These are phyloP conservation scores for Ondatra zibethicus DNA, from an alignment of 2,113 vertebrate genomes.

Conservation along the genomic window DNA sequence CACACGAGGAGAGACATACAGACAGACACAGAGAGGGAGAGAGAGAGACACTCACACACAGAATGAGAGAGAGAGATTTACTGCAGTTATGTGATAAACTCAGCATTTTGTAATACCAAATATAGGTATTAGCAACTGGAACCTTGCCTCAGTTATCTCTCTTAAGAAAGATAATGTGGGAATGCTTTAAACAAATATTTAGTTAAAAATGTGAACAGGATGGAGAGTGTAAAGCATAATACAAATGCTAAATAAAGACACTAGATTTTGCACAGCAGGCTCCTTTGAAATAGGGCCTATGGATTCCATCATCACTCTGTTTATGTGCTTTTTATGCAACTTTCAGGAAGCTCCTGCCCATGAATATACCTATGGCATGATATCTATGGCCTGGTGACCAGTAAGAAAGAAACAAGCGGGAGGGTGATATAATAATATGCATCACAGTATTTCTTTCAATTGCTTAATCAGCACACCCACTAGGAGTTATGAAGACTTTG, in stretches of 20 bases:
- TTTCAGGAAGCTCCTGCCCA: slow-evolving; percentile 50
- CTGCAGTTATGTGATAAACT: slow-evolving; percentile 57
- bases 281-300: slow-evolving; percentile 77
- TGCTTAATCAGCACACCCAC: background rate
- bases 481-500: background rate
- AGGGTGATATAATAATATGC: background rate
- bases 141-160: slow-evolving; percentile 52
- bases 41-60: no score
- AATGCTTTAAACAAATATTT: slow-evolving; percentile 77
- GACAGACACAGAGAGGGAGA: background rate
- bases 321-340: slow-evolving; percentile 73
- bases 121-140: slow-evolving; percentile 57
- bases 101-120: slow-evolving; percentile 53
- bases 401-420: background rate
- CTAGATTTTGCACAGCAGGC: slow-evolving; percentile 78
- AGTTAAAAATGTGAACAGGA: slow-evolving; percentile 71
- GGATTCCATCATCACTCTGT: slow-evolving; percentile 76
- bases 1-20: no score
- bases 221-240: slow-evolving; percentile 77
- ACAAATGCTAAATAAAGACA: slow-evolving; percentile 83
- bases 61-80: slow-evolving; percentile 11
- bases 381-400: background rate
- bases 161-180: slow-evolving; percentile 65
- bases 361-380: background rate
- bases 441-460: background rate